Conservation (phyloP, 92 coral and sea anemone species). For the Heliopora coerulea region DNA sequence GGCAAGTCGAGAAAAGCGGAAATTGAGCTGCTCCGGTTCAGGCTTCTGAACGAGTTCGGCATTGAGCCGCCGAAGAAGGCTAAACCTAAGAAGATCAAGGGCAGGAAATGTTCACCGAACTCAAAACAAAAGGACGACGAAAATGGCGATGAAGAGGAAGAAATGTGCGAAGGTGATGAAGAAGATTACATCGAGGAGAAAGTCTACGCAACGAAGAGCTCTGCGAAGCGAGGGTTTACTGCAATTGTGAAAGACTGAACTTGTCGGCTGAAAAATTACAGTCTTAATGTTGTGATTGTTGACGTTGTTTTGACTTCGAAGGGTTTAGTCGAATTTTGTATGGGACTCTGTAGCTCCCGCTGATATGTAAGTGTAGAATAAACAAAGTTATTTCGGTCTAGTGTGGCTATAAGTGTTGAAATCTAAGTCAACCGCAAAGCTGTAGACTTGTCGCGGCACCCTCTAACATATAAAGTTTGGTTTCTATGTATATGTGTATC, state of each 20-base stretch:
- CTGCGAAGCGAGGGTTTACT: constrained; percentile 18
- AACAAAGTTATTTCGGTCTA: no score
- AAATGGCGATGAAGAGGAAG: neutral
- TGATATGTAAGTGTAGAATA: no score
- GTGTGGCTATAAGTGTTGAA: no score
- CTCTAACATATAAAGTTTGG: no score
- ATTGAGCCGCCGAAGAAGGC: constrained; percentile 4
- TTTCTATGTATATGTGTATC: no score
- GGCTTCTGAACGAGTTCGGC: constrained; percentile 23
- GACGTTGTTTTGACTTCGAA: no score
- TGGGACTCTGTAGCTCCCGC: no score
- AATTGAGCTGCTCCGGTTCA: constrained; percentile 16
- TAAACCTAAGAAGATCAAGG: constrained; percentile 4
- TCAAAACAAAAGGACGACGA: constrained; percentile 12
- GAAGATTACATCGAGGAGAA: neutral
- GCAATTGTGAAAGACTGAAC: constrained; percentile 2
- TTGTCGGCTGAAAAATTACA: neutral
- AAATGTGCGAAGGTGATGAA: neutral
- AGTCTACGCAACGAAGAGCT: neutral
- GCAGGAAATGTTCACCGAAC: neutral
- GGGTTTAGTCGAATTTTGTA: no score
- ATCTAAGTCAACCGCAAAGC: no score
- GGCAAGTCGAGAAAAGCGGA: constrained; percentile 31
- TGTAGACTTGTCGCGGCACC: no score
- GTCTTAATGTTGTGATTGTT: no score